Evolutionary conservation across 2,113 vertebrate genomes (phyloP).

Genomic region (Zeus faber): DNA sequence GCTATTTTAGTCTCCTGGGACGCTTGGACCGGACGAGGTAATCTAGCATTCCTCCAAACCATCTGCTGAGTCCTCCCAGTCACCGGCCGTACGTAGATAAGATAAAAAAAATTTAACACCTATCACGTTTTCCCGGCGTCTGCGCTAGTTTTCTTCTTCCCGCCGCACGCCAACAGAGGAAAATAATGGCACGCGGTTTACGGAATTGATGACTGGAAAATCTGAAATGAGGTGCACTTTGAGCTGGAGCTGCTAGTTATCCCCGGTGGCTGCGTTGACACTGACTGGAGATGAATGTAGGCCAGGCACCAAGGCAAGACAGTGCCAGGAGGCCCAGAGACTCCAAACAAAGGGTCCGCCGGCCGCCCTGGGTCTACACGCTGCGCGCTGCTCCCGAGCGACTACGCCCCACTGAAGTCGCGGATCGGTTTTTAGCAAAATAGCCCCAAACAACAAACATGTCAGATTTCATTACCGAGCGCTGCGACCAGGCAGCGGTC

Average conservation of each 20-base stretch:
- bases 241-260: constrained; percentile 45
- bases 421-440: constrained; percentile 61
- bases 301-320: constrained; percentile 57
- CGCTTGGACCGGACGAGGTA: constrained; percentile 17
- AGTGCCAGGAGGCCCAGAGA: constrained; percentile 54
- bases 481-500: constrained; percentile 34
- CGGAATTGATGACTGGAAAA: constrained; percentile 34
- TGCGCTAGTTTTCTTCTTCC: too few relatives aligned
- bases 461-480: constrained; percentile 65
- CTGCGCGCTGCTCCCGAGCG: constrained; percentile 51
- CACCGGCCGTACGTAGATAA: constrained; percentile 13
- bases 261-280: constrained; percentile 53
- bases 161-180: too few relatives aligned
- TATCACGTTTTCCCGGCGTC: too few relatives aligned
- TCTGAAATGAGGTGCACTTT: constrained; percentile 30
- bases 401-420: constrained; percentile 56
- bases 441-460: constrained; percentile 58
- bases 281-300: constrained; percentile 77
- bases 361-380: constrained; percentile 39
- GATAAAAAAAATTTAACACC: constrained; percentile 8
- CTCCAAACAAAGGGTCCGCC: constrained; percentile 65
- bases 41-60: constrained; percentile 37
- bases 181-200: constrained; percentile 26
- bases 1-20: constrained; percentile 42
- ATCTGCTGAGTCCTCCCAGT: constrained; percentile 49